Base-by-base conservation (phyloP, 2,888 invertebrate species). In the Encarsia formosa region DNA sequence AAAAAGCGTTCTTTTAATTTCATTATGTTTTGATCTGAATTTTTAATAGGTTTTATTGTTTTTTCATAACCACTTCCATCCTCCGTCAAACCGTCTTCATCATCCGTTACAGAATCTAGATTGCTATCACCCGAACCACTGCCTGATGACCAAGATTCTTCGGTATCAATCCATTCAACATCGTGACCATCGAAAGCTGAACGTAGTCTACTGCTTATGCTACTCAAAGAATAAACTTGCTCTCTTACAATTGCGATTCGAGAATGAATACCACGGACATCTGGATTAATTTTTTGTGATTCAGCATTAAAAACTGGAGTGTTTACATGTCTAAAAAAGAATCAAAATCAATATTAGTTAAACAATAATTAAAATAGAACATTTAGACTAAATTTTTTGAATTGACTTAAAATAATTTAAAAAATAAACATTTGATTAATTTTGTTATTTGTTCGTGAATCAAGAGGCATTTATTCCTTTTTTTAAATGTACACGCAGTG, bases 181-280 rank as follows among this genome's bases (percentile, higher is more conserved):
- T 95, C 93, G 61, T 87, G 82, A 0, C 95, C 96, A 67, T 91
- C 91, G 76, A 87, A 91, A 0, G 96, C 96, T 68, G 87, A 88
- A 66, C 87, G 84, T 56, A 97, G 78, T 65, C 90, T 85, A 59
- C 83, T 87, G 24, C 88, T 87, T 61, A 92, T 86, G 29, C 85
- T 83, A 63, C 86, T 83, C 42, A 97, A 78, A 47, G 85, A 81
- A 64, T 85, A 86, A 31, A 87, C 80, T 73, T 92, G 92, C 61
- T 88, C 83, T 60, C 79, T 83, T 62, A 84, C 81, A 64, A 82
- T 76, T 2, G 75, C 68, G 8, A 74, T 67, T 24, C 66, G 65
- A 4, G 66, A 61, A 26, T 69, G 69, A n/a, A 73, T 73, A 13
- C 79, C 78, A 24, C 80, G 77, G 45, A 84, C 82, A 62, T 84